A percentile compares a stretch with the other conserved stretches of the same genome.
phyloP scores from a whole-genome alignment of 2,888 invertebrate species.

The Scaptomyza polygonia region DNA sequence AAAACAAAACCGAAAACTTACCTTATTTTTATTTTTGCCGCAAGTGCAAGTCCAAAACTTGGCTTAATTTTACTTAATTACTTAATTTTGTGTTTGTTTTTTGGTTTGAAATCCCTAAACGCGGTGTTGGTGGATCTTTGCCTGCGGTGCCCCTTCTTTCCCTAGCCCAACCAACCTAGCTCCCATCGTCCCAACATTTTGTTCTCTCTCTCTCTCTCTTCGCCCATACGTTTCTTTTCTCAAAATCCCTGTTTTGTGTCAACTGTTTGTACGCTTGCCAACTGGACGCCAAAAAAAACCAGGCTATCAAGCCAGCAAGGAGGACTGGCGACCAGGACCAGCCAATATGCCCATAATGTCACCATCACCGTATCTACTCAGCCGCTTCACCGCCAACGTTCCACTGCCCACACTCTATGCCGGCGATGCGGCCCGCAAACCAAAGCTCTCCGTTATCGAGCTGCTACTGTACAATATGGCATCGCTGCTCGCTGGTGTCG shows the following conservation, averaged over 20 bases:
- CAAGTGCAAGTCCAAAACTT: background rate
- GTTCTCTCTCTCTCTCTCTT: constrained; percentile 23
- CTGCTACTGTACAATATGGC: constrained; percentile 94
- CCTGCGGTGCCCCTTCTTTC: constrained; percentile 55
- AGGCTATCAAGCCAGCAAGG: constrained; percentile 74
- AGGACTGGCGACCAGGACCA: constrained; percentile 81
- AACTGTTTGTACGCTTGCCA: constrained; percentile 46
- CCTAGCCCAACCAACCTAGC: too few relatives aligned
- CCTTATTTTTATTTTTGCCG: constrained; percentile 26
- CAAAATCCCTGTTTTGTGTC: constrained; percentile 63
- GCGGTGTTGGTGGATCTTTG: constrained; percentile 53
- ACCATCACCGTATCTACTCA: constrained; percentile 83
- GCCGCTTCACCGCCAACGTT: constrained; percentile 85
- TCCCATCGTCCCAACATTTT: background rate
- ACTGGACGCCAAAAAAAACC: background rate
- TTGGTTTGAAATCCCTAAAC: background rate
- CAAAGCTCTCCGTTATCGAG: constrained; percentile 84
- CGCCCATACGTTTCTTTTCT: constrained; percentile 48
- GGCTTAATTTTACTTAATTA: too few relatives aligned
- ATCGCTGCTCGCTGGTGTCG: constrained; percentile 94
- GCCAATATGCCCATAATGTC: constrained; percentile 82
- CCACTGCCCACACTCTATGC: constrained; percentile 93
- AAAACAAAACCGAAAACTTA: constrained; percentile 25
- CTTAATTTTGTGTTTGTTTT: too few relatives aligned
- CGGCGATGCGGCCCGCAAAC: constrained; percentile 86